Conservation (phyloP, 2,797 vertebrate species). For the Semotilus atromaculatus region DNA sequence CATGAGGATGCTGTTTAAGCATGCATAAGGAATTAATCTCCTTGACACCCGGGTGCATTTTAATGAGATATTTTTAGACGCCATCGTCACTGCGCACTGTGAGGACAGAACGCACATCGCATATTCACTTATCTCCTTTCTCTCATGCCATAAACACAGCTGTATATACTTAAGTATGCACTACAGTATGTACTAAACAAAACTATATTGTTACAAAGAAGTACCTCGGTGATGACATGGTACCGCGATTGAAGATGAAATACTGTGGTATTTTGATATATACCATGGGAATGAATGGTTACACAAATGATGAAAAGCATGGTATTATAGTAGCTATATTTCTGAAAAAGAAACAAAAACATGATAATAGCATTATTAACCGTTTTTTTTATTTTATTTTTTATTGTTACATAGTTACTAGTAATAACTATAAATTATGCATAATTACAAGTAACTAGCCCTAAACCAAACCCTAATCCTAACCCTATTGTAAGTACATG, state of each 20-base stretch:
- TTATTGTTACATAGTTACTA: too few relatives aligned
- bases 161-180: background rate
- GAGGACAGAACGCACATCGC: constrained; percentile 61
- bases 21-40: constrained; percentile 64
- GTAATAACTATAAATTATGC: too few relatives aligned
- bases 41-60: constrained; percentile 68
- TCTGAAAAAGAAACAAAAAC: too few relatives aligned
- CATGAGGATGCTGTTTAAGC: constrained; percentile 57
- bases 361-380: background rate
- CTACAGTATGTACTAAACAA: background rate
- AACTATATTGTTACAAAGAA: background rate
- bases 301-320: too few relatives aligned
- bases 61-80: constrained; percentile 77
- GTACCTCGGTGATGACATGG: background rate
- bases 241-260: background rate
- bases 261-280: background rate
- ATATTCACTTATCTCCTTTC: background rate
- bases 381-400: background rate
- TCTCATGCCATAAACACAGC: background rate
- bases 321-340: too few relatives aligned
- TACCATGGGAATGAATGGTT: too few relatives aligned
- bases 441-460: too few relatives aligned
- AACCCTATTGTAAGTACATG: too few relatives aligned
- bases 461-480: too few relatives aligned
- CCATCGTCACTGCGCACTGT: constrained; percentile 67